phyloP scores from a whole-genome alignment of 2,888 invertebrate genomes.

The Ochlodes sylvanus region DNA sequence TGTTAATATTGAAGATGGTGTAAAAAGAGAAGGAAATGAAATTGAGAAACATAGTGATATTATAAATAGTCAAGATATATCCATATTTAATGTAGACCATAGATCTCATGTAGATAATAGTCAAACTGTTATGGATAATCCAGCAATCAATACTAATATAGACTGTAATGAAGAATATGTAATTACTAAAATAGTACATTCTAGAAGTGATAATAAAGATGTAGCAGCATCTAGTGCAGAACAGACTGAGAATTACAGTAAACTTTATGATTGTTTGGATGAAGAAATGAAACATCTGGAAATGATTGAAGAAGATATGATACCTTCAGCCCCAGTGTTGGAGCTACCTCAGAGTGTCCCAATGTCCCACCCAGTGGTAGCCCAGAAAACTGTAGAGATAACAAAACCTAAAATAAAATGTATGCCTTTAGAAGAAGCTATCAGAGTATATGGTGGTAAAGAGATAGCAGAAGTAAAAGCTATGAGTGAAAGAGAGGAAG shows the following conservation, averaged over 20 bases:
- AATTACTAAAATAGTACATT: neutral
- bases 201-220: neutral
- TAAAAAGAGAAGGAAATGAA: neutral
- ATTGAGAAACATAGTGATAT: neutral
- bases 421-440: slow-evolving; percentile 68
- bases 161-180: slow-evolving; percentile 44
- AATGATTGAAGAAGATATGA: slow-evolving; percentile 41
- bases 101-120: neutral
- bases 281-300: slow-evolving; percentile 4
- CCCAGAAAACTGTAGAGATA: slow-evolving; percentile 33
- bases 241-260: neutral
- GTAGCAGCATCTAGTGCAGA: neutral
- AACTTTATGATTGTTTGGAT: neutral
- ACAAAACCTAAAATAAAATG: slow-evolving; percentile 55
- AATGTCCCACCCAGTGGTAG: slow-evolving; percentile 33
- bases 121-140: neutral
- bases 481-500: slow-evolving; percentile 72
- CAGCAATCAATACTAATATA: slow-evolving; percentile 44
- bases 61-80: neutral
- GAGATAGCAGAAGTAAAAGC: slow-evolving; percentile 67
- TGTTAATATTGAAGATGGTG: neutral
- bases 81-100: neutral
- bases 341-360: slow-evolving; percentile 35
- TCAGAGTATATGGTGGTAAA: slow-evolving; percentile 63
- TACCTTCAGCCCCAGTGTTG: slow-evolving; percentile 70